Conservation (phyloP, 2,797 vertebrate species). For the Sebastes diploproa region DNA sequence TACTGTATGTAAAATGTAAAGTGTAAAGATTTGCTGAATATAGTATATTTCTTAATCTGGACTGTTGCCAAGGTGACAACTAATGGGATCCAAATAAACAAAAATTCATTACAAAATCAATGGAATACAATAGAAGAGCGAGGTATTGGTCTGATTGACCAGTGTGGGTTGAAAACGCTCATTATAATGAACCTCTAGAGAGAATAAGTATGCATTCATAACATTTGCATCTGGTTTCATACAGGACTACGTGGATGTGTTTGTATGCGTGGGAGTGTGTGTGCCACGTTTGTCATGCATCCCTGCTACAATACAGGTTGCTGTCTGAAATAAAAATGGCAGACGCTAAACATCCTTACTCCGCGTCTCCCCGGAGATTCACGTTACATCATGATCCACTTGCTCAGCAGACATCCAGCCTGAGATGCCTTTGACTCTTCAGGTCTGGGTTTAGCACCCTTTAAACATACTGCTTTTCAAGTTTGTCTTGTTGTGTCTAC, state of each 20-base stretch:
- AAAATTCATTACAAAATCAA: background rate
- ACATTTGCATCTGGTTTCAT: background rate
- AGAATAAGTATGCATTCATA: background rate
- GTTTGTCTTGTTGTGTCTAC: too few relatives aligned
- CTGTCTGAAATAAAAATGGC: slow-evolving; percentile 50
- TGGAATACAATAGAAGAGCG: background rate
- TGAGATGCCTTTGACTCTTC: slow-evolving; percentile 64
- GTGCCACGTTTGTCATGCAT: background rate
- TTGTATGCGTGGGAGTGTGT: background rate
- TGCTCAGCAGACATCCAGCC: slow-evolving; percentile 67
- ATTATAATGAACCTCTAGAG: background rate
- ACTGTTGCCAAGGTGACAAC: background rate
- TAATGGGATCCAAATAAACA: background rate
- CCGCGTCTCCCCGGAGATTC: slow-evolving; percentile 58
- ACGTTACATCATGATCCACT: slow-evolving; percentile 73
- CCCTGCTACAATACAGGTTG: slow-evolving; percentile 13
- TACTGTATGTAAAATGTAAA: background rate
- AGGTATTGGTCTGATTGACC: background rate
- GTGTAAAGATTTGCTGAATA: background rate
- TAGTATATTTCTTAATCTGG: background rate
- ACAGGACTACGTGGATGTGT: background rate
- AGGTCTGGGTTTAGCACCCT: slow-evolving; percentile 61
- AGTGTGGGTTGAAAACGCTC: background rate
- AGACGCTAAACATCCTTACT: slow-evolving; percentile 30
- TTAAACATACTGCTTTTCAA: too few relatives aligned